Base-by-base conservation (phyloP, 2,797 vertebrate genomes). In the Rhynchotus rufescens region DNA sequence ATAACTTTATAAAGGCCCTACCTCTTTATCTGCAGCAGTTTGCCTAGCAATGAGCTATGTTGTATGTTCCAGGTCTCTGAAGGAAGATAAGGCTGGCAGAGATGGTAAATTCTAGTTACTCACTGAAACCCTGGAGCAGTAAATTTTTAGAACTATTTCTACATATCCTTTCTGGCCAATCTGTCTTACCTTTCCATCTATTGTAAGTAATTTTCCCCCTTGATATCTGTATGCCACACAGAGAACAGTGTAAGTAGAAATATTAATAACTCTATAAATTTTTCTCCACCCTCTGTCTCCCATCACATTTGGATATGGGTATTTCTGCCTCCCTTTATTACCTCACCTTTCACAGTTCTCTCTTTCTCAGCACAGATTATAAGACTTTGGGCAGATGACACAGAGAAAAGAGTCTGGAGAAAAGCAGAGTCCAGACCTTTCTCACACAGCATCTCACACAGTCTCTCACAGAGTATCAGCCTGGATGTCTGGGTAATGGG, bases 131-230 rank as follows among this genome's bases (percentile, higher is more conserved):
- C 71, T 80, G 30, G 64, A 52, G 82, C 67, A 93, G 86, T 94
- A 92, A 93, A 95, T 95, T 95, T 92, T 94, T 72, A 83, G 93
- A 88, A 80, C 75, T 88, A 42, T 86, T 93, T 91, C 79, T 62
- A 57, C 36, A 28, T 25, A 62, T 30, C 84, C 45, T 74, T 90
- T 89, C 73, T 88, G n/a, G 45, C 38, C 84, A 86, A 87, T 83
- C 78, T 94, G 52, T 95, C 86, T 92, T 90, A 82, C 73, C 36
- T 95, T 93, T 90, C 79, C 81, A 67, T 91, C 69, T 87, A 5
- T 73, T 93, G 20, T 38, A 88, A 80, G 44, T 80, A 59, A 67
- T 76, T 77, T 30, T 88, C 9, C 12, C 14, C 21, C 40, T 56
- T 86, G 72, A 89, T 94, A 64, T 75, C 83, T 86, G 56, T 28